Evolutionary conservation across 92 coral and sea anemone species (phyloP).

Genomic region (Umimayanthus chanpuru): DNA sequence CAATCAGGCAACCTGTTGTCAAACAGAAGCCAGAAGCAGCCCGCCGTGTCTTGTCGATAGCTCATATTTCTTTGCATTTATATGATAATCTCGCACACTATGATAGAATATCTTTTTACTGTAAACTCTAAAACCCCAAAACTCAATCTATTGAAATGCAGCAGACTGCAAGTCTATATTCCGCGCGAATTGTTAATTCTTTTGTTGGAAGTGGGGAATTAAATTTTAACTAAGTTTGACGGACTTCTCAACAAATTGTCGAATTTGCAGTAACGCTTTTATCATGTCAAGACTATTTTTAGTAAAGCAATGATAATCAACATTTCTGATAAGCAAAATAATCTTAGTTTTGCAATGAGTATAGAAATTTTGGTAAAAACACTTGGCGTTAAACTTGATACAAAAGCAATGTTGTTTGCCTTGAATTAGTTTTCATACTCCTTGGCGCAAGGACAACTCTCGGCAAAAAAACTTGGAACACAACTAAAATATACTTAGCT

Average conservation of each 20-base stretch:
- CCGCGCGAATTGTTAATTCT: neutral
- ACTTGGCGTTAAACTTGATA: neutral
- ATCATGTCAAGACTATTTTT: neutral
- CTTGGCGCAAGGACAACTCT: no score
- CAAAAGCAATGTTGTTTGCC: no score
- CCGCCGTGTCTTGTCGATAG: slow-evolving; percentile 21
- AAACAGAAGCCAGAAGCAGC: neutral
- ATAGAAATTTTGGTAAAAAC: neutral
- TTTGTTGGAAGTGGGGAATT: neutral
- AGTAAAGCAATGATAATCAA: neutral
- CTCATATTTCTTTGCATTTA: slow-evolving; percentile 20
- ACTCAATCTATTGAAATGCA: neutral
- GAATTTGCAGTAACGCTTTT: neutral
- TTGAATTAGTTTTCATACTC: no score
- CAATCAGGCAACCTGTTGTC: neutral
- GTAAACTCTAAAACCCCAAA: neutral
- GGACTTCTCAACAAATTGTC: neutral
- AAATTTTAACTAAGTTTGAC: neutral
- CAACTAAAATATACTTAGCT: no score
- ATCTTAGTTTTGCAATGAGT: neutral
- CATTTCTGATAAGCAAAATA: neutral
- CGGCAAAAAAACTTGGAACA: no score
- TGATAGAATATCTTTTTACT: neutral
- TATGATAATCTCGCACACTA: slow-evolving; percentile 9
- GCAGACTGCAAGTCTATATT: neutral